Percentiles rank a stretch among this genome's conserved stretches.
These are phyloP conservation scores for Datnioides undecimradiatus DNA, from an alignment of 2,113 vertebrate species.

Conservation along the genomic window DNA sequence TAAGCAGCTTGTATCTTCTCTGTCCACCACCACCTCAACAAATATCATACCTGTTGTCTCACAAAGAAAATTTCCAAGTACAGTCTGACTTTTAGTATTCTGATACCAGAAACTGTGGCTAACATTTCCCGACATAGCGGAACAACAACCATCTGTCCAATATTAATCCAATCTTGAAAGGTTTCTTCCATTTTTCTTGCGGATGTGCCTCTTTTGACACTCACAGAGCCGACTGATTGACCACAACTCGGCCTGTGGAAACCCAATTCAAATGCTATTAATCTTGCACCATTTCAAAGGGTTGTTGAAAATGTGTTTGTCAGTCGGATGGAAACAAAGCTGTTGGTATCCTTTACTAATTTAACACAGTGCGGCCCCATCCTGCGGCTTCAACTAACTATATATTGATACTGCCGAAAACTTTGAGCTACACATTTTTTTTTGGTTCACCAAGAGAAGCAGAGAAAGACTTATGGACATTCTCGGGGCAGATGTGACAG, in stretches of 20 bases:
- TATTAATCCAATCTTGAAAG: slow-evolving; percentile 13
- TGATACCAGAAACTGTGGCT: not conserved
- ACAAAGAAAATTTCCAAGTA: not conserved
- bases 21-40: not conserved
- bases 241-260: not conserved
- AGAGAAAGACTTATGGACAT: slow-evolving; percentile 4
- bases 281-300: slow-evolving; percentile 35
- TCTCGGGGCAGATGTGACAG: slow-evolving; percentile 39
- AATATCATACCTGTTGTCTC: slow-evolving; percentile 3
- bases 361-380: slow-evolving; percentile 29
- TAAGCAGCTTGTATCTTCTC: not conserved
- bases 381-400: slow-evolving; percentile 12
- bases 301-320: slow-evolving; percentile 43
- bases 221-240: slow-evolving; percentile 36
- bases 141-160: not conserved
- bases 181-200: not conserved
- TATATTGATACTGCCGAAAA: slow-evolving; percentile 34
- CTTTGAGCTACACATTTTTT: slow-evolving; percentile 5
- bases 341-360: slow-evolving; percentile 48
- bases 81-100: slow-evolving; percentile 1
- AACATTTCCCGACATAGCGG: not conserved
- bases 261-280: slow-evolving; percentile 21
- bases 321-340: slow-evolving; percentile 40
- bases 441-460: slow-evolving; percentile 15
- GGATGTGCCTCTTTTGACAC: not conserved